Conservation (phyloP, 1,140 invertebrate genomes). For the Eubasilissa regina region DNA sequence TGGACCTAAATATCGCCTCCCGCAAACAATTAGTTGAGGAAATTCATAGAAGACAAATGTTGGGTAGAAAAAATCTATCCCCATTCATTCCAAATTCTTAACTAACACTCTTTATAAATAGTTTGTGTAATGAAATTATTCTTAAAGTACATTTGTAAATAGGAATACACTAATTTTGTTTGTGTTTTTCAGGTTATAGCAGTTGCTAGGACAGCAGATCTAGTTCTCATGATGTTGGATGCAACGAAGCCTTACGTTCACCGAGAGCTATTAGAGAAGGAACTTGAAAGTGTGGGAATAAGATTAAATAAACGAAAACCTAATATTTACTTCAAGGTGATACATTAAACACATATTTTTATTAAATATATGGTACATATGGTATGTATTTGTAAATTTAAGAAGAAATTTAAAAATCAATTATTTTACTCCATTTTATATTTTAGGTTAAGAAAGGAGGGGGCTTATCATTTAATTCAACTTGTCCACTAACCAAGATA, state of each 20-base stretch:
- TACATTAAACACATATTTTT: constrained; percentile 6
- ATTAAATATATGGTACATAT: background rate
- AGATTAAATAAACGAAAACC: constrained; percentile 94
- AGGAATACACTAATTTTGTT: constrained; percentile 1
- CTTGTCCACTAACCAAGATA: constrained; percentile 92
- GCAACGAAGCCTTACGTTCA: constrained; percentile 98
- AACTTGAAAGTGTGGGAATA: constrained; percentile 97
- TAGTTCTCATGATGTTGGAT: constrained; percentile 99
- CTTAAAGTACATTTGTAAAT: no score
- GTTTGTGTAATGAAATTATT: no score
- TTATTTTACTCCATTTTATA: background rate
- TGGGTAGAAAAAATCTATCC: no score
- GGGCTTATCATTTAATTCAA: constrained; percentile 98
- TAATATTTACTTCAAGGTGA: constrained; percentile 96
- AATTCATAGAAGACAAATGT: no score
- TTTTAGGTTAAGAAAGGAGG: constrained; percentile 94
- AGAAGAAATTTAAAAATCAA: background rate
- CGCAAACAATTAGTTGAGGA: no score
- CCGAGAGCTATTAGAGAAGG: constrained; percentile 89
- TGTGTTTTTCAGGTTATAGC: constrained; percentile 89
- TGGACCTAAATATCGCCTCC: no score
- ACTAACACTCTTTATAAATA: no score
- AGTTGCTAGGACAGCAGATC: constrained; percentile 95
- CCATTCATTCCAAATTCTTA: no score
- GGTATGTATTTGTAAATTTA: background rate